phyloP scores from a whole-genome alignment of 2,113 vertebrate species.

The Euleptes europaea region DNA sequence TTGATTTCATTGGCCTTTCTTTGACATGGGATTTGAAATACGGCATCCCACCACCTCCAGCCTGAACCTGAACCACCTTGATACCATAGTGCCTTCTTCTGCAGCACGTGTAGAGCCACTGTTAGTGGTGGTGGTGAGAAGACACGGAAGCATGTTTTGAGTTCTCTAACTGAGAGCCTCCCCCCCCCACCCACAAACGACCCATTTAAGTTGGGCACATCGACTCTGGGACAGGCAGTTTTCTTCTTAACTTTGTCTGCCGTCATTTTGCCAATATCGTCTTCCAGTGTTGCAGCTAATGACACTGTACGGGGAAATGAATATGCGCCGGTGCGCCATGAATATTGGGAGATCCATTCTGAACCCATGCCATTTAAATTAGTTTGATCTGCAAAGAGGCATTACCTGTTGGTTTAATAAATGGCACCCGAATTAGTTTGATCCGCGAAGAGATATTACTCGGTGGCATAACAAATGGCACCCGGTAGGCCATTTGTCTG shows the following conservation, averaged over 20 bases:
- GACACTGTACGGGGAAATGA: constrained; percentile 1
- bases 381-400: background rate
- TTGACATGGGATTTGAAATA: no score
- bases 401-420: background rate
- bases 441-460: background rate
- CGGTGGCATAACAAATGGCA: background rate
- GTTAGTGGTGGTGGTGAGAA: background rate
- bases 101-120: background rate
- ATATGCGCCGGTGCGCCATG: background rate
- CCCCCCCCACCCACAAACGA: background rate
- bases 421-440: background rate
- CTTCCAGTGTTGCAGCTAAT: background rate
- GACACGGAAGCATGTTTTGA: background rate
- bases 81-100: background rate
- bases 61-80: no score
- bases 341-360: constrained; percentile 31
- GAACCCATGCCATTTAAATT: background rate
- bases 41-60: no score
- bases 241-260: background rate
- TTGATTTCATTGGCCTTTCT: no score
- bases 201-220: background rate
- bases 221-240: background rate
- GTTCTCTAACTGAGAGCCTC: background rate
- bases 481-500: background rate
- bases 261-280: background rate